These are phyloP conservation scores for Fukomys damarensis DNA, from an alignment of 2,113 vertebrate genomes.

Conservation along the genomic window DNA sequence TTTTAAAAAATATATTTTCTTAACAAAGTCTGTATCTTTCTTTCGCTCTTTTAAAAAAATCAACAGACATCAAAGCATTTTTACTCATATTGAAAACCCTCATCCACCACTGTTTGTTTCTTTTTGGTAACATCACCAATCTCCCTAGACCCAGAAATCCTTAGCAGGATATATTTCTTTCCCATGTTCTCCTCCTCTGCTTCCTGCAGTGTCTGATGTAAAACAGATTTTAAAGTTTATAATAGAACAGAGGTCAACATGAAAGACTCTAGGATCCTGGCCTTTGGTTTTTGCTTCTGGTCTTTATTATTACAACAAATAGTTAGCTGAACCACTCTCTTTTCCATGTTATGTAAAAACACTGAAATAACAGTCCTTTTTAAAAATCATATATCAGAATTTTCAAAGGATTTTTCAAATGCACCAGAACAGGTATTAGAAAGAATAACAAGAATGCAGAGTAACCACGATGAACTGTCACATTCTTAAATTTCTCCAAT, in stretches of 20 bases:
- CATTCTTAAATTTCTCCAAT: constrained; percentile 22
- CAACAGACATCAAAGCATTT: constrained; percentile 91
- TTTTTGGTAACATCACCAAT: constrained; percentile 91
- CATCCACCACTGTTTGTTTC: constrained; percentile 92
- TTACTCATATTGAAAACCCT: constrained; percentile 83
- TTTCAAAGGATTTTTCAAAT: constrained; percentile 45
- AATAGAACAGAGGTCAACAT: constrained; percentile 89
- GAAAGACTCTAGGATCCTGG: constrained; percentile 86
- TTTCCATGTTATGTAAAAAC: constrained; percentile 62
- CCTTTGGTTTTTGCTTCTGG: constrained; percentile 85
- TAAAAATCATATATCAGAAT: constrained; percentile 22
- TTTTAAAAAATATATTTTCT: constrained; percentile 56
- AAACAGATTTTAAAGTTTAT: constrained; percentile 89
- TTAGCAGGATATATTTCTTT: constrained; percentile 78
- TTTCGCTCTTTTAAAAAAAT: constrained; percentile 86
- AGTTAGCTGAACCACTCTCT: constrained; percentile 71
- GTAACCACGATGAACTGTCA: not conserved
- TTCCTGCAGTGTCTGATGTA: constrained; percentile 87
- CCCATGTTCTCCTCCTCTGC: constrained; percentile 81
- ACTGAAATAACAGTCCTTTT: constrained; percentile 16
- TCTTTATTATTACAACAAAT: constrained; percentile 85
- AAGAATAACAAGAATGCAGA: constrained; percentile 25
- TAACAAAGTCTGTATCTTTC: constrained; percentile 62
- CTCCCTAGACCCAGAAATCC: constrained; percentile 82
- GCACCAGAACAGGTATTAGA: not conserved